phyloP scores from a whole-genome alignment of 1,140 invertebrate species.

The Linepithema humile region DNA sequence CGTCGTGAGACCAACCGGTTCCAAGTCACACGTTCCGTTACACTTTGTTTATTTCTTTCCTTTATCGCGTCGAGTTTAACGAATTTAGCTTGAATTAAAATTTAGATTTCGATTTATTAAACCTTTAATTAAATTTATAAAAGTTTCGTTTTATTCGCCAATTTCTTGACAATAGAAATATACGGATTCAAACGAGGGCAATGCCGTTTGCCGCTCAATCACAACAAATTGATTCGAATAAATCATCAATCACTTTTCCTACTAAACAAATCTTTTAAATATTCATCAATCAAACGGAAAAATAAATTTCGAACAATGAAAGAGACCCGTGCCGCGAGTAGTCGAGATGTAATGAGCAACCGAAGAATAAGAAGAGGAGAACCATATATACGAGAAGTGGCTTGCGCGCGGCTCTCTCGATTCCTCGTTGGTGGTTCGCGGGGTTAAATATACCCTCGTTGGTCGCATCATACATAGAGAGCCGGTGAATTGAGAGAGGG shows the following conservation, averaged over 20 bases:
- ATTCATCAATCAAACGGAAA: background rate
- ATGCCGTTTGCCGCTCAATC: too few relatives aligned
- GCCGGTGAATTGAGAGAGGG: conserved; percentile 52
- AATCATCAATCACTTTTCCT: background rate
- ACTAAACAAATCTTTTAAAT: too few relatives aligned
- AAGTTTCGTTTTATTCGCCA: too few relatives aligned
- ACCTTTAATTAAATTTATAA: too few relatives aligned
- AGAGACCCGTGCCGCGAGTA: background rate
- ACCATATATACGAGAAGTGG: conserved; percentile 41
- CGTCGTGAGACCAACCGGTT: too few relatives aligned
- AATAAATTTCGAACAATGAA: background rate
- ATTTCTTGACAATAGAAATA: too few relatives aligned
- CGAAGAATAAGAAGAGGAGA: conserved; percentile 23
- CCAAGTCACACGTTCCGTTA: too few relatives aligned
- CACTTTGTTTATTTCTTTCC: too few relatives aligned
- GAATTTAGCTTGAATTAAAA: too few relatives aligned
- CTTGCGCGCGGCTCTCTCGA: conserved; percentile 59
- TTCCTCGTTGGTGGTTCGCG: conserved; percentile 70
- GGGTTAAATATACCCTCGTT: conserved; percentile 82
- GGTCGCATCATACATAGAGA: conserved; percentile 68
- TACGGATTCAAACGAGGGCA: too few relatives aligned
- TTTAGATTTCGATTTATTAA: too few relatives aligned
- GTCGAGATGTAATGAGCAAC: background rate
- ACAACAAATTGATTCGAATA: background rate
- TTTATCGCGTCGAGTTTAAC: too few relatives aligned